Percentiles rank a stretch among this genome's conserved stretches.
Conservation (phyloP, 2,113 vertebrate genomes). For the Sigmodon hispidus region DNA sequence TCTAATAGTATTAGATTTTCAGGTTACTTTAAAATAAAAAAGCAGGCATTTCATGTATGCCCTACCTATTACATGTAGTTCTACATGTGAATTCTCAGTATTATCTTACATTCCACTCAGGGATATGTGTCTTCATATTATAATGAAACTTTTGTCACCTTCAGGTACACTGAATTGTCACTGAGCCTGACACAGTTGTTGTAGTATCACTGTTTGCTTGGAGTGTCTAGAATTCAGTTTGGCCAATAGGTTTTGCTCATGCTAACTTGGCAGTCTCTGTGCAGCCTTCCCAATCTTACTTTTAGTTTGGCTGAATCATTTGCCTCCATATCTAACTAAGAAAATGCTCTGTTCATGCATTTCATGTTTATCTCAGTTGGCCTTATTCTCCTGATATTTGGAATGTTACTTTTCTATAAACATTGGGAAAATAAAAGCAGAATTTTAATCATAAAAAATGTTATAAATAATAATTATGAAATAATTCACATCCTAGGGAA, state of each 20-base stretch:
- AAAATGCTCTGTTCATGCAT: neutral
- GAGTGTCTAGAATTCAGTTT: neutral
- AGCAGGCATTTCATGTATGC: neutral
- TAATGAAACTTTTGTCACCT: neutral
- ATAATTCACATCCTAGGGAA: constrained; percentile 26
- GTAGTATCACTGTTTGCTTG: neutral
- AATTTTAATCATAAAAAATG: neutral
- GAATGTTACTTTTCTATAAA: neutral
- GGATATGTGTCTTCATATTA: neutral
- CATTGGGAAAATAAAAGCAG: neutral
- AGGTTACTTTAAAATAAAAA: neutral
- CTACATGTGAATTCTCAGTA: neutral
- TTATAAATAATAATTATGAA: constrained; percentile 9
- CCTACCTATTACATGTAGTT: neutral
- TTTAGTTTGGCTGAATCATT: neutral
- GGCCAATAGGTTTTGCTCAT: neutral
- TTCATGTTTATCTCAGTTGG: neutral
- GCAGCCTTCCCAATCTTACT: neutral
- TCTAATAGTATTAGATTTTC: neutral
- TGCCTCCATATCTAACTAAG: neutral
- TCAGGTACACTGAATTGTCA: neutral
- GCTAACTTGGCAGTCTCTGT: neutral
- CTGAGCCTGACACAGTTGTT: neutral
- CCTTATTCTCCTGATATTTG: neutral
- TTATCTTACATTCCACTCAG: neutral